phyloP scores from a whole-genome alignment of 2,888 invertebrate species.

The Eilema depressum region DNA sequence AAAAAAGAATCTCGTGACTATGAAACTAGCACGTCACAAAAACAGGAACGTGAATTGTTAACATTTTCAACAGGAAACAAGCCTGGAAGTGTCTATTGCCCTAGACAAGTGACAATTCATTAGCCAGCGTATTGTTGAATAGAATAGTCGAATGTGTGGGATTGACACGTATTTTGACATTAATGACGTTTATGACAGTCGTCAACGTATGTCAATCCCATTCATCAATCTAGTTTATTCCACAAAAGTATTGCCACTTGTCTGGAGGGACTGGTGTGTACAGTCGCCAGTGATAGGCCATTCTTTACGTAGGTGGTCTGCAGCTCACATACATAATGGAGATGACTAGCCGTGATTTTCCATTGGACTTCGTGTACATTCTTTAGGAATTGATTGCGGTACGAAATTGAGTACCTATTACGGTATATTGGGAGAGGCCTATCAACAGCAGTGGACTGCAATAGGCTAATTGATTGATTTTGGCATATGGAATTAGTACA shows the following conservation, averaged over 20 bases:
- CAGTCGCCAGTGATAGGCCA: background rate
- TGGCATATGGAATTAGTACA: background rate
- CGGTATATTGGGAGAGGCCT: no score
- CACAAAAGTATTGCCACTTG: no score
- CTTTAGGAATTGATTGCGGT: background rate
- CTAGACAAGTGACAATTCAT: no score
- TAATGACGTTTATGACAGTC: no score
- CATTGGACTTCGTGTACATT: background rate
- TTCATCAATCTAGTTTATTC: no score
- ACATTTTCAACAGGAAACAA: background rate
- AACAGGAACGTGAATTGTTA: background rate
- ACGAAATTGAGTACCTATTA: background rate
- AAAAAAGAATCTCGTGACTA: background rate
- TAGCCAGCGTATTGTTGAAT: no score
- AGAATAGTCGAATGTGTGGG: no score
- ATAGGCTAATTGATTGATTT: no score
- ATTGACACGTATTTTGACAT: no score
- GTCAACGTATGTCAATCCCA: no score
- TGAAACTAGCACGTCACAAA: background rate
- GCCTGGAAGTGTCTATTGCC: background rate
- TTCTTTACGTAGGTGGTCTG: background rate
- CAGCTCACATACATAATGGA: background rate
- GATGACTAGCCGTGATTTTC: background rate
- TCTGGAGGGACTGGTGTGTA: no score
- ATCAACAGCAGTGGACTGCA: no score